Percentiles rank a stretch among this genome's conserved stretches.
These are phyloP conservation scores for Conistra vaccinii DNA, from an alignment of 2,888 invertebrate genomes.

Conservation along the genomic window DNA sequence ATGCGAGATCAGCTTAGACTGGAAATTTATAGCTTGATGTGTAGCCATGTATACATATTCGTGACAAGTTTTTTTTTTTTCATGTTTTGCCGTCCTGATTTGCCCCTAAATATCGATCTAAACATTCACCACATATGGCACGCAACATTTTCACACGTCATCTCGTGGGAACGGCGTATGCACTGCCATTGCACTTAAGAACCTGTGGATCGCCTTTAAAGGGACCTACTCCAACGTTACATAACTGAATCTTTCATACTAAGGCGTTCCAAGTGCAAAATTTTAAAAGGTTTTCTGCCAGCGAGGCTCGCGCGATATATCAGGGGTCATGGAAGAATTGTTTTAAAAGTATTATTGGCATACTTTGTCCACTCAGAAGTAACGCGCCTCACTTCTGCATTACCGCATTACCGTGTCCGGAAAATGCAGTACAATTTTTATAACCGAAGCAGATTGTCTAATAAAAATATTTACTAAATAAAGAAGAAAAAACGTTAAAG, in stretches of 20 bases:
- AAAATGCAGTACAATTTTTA: background rate
- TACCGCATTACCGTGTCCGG: no score
- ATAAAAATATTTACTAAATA: background rate
- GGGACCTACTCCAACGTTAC: background rate
- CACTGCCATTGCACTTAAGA: conserved; percentile 5
- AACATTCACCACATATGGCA: conserved; percentile 17
- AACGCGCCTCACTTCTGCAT: no score
- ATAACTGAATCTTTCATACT: conserved; percentile 19
- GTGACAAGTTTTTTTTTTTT: conserved; percentile 11
- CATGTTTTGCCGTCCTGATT: conserved; percentile 16
- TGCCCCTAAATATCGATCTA: conserved; percentile 16
- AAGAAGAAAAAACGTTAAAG: conserved; percentile 6
- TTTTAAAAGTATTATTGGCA: background rate
- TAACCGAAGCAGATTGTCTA: background rate
- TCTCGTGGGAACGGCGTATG: background rate
- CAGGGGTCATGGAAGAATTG: background rate
- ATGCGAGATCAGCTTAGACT: no score
- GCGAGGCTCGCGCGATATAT: background rate
- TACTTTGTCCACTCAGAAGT: no score
- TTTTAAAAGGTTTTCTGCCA: background rate
- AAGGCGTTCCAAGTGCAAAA: background rate
- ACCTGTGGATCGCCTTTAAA: conserved; percentile 13
- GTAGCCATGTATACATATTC: background rate
- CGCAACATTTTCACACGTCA: conserved; percentile 9
- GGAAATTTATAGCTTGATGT: no score